phyloP scores from a whole-genome alignment of 2,888 invertebrate species.

The Dryadula phaetusa region DNA sequence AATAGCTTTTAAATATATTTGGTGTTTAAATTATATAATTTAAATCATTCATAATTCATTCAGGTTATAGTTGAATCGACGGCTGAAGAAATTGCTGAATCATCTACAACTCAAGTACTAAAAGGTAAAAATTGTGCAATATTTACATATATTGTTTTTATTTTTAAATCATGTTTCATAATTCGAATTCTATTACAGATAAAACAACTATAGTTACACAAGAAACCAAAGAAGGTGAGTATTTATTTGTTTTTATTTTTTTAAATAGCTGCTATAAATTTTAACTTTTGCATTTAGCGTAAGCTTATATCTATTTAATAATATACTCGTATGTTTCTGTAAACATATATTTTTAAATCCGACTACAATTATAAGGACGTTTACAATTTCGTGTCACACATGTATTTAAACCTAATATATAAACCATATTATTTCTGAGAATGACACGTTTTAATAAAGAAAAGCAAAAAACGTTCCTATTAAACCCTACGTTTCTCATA shows the following conservation, averaged over 20 bases:
- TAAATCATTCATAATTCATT: slow-evolving; percentile 48
- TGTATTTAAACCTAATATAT: neutral
- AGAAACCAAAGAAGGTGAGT: slow-evolving; percentile 34
- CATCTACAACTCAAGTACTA: slow-evolving; percentile 60
- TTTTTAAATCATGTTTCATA: neutral
- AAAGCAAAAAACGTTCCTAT: neutral
- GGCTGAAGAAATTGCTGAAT: slow-evolving; percentile 62
- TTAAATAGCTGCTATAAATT: neutral
- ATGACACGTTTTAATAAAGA: neutral
- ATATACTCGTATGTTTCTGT: neutral
- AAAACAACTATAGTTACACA: slow-evolving; percentile 11
- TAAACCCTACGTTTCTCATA: neutral
- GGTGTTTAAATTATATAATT: slow-evolving; percentile 15
- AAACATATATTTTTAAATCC: neutral
- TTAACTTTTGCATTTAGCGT: neutral
- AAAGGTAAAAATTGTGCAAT: slow-evolving; percentile 57
- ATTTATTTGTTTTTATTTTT: neutral
- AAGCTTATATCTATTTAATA: neutral
- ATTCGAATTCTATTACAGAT: slow-evolving; percentile 30
- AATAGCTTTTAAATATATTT: neutral
- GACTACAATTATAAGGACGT: neutral
- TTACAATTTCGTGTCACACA: neutral
- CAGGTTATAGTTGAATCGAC: slow-evolving; percentile 67
- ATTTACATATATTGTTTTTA: neutral
- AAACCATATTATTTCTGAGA: neutral